Evolutionary conservation across 1,140 invertebrate species (phyloP), one percentile per base, ranked within the genome.

Genomic region (Aphidius gifuensis): DNA sequence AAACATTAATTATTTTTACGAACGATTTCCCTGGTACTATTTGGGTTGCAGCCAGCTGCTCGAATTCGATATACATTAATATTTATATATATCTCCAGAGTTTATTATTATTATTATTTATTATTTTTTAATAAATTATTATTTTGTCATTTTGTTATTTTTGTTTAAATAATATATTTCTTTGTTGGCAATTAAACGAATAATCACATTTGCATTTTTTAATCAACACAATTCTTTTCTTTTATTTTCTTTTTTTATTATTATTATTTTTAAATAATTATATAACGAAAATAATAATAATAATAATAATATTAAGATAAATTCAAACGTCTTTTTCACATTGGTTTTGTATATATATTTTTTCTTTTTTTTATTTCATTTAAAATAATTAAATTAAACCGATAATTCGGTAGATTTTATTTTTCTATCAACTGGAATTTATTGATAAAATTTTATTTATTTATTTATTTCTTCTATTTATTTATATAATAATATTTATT

Each of bases 21-120:
- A 66, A 63, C 58, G 60, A 67, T 61, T 32, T 58, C 62, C 58
- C 66, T 61, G 63, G 63, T 64, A 62, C 60, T 45, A 70, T 66
- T 45, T 58, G 3, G 1, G 58, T 69, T 68, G 79, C 77, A 81
- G 78, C 78, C 77, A 79, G 77, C 77, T 80, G 79, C 78, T 71
- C 66, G 59, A 60, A 60, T 64, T 68, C 65, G 61, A 62, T 62
- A 62, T 57, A 16, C 16, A 16, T 16, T 16, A 16, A 16, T 16
- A 16, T 16, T 16, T 16, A 16, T 16, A 16, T 16, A 16, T 16
- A 16, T 16, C 16, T 48, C 45, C 59, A 62, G 50, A 54, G 39
- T 59, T 59, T 61, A 32, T 32, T 32, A 64, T 62, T 49, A 16
- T 62, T 46, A 57, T 62, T 56, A 43, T 55, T 55, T 44, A 60